Percentiles rank a stretch among this genome's conserved stretches.
Conservation (phyloP, 2,797 vertebrate genomes). For the Acrossocheilus wenchowensis region DNA sequence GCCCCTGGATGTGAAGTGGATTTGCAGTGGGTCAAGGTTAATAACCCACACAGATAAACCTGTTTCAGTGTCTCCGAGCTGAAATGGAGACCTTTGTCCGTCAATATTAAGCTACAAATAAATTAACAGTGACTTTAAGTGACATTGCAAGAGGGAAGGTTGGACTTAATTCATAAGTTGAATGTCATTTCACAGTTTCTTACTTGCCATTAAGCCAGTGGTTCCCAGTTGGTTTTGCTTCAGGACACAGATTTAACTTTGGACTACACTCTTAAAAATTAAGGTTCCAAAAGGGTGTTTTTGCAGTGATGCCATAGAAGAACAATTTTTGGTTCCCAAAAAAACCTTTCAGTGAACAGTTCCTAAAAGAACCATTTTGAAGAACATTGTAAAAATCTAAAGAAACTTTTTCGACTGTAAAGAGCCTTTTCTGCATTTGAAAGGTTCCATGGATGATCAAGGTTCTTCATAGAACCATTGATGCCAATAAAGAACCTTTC, state of each 20-base stretch:
- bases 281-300: no score
- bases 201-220: neutral
- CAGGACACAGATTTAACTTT: neutral
- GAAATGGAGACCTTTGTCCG: slow-evolving; percentile 77
- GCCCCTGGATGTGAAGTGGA: slow-evolving; percentile 73
- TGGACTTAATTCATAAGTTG: neutral
- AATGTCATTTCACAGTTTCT: slow-evolving; percentile 16
- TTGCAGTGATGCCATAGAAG: no score
- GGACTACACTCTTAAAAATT: neutral
- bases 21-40: slow-evolving; percentile 84
- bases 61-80: slow-evolving; percentile 77
- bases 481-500: no score
- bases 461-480: no score
- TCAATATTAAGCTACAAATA: slow-evolving; percentile 81
- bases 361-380: no score
- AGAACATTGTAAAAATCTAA: no score
- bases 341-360: no score
- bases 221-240: neutral
- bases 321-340: no score
- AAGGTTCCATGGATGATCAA: no score
- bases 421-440: no score
- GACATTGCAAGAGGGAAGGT: slow-evolving; percentile 74
- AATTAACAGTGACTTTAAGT: slow-evolving; percentile 82
- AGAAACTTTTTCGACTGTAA: no score
- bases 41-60: slow-evolving; percentile 80